These are phyloP conservation scores for Spilogale gracilis DNA, from an alignment of 2,113 vertebrate genomes.

Conservation along the genomic window DNA sequence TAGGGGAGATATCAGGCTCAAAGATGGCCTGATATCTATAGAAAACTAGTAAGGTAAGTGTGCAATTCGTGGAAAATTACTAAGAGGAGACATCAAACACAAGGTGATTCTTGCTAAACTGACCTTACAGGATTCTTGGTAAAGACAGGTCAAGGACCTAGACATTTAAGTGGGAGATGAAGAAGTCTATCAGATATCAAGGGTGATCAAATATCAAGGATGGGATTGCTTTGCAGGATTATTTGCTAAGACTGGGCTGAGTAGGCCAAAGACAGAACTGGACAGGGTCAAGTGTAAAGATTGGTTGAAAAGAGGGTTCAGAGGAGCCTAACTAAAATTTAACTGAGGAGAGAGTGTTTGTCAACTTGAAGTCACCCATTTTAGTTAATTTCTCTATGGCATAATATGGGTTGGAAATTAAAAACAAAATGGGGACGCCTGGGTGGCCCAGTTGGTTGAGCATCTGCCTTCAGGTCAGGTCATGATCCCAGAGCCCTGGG, in stretches of 20 bases:
- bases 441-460: no score
- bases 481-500: no score
- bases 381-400: not conserved
- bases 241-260: not conserved
- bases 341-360: not conserved
- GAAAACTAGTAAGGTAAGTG: not conserved
- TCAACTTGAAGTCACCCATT: not conserved
- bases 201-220: not conserved
- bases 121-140: not conserved
- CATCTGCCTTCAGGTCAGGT: no score
- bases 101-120: not conserved
- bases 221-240: not conserved
- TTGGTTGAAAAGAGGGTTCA: not conserved
- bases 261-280: not conserved
- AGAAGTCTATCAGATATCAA: not conserved
- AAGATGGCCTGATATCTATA: not conserved
- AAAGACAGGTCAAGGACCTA: not conserved
- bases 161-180: not conserved
- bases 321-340: not conserved
- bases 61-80: not conserved
- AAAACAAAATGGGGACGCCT: not conserved
- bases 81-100: not conserved
- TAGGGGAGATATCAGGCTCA: not conserved
- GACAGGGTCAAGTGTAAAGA: not conserved
- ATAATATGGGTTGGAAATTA: not conserved